Conservation (phyloP, 2,113 vertebrate species). For the Chionodraco myersi region DNA sequence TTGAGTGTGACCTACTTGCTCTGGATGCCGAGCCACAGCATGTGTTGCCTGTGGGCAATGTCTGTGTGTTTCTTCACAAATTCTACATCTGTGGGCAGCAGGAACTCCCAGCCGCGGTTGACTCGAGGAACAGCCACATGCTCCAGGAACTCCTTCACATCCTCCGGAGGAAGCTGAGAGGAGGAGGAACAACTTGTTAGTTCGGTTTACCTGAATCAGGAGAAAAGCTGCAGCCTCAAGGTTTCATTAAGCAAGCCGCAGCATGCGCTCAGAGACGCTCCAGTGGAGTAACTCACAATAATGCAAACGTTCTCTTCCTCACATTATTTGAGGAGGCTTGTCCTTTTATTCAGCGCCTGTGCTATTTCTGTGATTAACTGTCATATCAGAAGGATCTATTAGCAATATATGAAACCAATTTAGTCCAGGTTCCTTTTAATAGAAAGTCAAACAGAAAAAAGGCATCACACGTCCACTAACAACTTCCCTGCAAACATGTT, state of each 20-base stretch:
- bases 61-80: conserved; percentile 97
- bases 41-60: conserved; percentile 94
- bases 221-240: background rate
- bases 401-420: background rate
- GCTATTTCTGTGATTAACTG: background rate
- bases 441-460: background rate
- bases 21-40: conserved; percentile 98
- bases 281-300: background rate
- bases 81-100: conserved; percentile 89
- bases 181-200: conserved; percentile 5
- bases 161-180: conserved; percentile 94
- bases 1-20: conserved; percentile 87
- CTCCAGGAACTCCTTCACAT: conserved; percentile 97
- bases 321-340: background rate
- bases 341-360: background rate
- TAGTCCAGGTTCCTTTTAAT: background rate
- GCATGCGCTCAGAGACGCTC: background rate
- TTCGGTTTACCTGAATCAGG: conserved; percentile 8
- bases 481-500: background rate
- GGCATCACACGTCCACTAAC: background rate
- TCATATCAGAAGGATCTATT: background rate
- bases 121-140: conserved; percentile 92
- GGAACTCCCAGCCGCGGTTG: conserved; percentile 97
- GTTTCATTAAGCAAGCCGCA: background rate
- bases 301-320: background rate